Evolutionary conservation across 2,888 invertebrate genomes (phyloP), one percentile per base, ranked within the genome.

Genomic region (Copidosoma aretas): DNA sequence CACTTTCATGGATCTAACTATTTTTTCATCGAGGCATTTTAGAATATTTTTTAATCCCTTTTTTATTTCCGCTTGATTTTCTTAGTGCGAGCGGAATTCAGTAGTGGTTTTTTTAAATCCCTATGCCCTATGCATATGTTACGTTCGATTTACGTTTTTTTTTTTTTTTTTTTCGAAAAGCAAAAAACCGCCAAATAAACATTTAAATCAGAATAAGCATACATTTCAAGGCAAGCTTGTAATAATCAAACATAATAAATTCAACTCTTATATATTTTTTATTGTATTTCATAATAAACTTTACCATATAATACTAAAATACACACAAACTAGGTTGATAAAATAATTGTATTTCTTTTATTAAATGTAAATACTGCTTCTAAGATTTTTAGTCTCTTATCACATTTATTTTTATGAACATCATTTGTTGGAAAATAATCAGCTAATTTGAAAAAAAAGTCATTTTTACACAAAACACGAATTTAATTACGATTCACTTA

Each of bases 301-400:
- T 68, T 71, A 60, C 53, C 65, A 65, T 56, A 62, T 56, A 65
- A 25, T 65, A 64, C 60, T 62, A 62, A 25, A 60, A 60, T 64
- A 64, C 62, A 71, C 62, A 65, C 67, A 32, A 3, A 32, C 32
- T 32, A 32, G 8, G 22, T 21, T 41, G 60, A 58, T 19, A 58
- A 71, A 71, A 71, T 71, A 71, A 71, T 68, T 66, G n/a, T 66
- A 49, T 69, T 71, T 64, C 52, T 68, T 67, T 60, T 64, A 19
- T 71, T 71, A 65, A 54, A 41, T 64, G 67, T 53, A 71, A 71
- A 71, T 71, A 68, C 71, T 71, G 71, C 71, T 65, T 68, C 66
- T 71, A 65, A 65, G 62, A 56, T 67, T 71, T 64, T 67, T 71
- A 71, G 39, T 49, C 46, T 71, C 43, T 56, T 68, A 71, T 68